Evolutionary conservation across 2,888 invertebrate species (phyloP).

Genomic region (Stenchaetothrips biformis): DNA sequence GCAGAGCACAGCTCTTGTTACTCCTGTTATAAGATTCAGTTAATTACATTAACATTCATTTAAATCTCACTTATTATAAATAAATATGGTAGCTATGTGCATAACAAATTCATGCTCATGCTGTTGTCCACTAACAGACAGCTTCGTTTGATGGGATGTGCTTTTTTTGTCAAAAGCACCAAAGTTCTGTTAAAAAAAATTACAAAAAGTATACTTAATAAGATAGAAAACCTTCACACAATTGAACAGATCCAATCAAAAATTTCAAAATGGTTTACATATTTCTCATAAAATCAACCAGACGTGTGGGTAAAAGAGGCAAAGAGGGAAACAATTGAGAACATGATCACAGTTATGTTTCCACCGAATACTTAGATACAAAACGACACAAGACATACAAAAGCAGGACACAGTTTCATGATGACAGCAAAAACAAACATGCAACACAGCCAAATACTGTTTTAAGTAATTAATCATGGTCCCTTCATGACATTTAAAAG

Average conservation of each 20-base stretch:
- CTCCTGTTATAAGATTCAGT: not conserved
- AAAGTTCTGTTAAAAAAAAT: not conserved
- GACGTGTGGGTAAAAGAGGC: not conserved
- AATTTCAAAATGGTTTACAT: no score
- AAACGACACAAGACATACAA: not conserved
- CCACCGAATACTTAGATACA: not conserved
- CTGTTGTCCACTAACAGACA: no score
- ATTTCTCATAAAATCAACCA: not conserved
- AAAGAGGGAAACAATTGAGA: not conserved
- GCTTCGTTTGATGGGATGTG: not conserved
- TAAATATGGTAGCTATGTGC: conserved; percentile 10
- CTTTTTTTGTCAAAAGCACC: not conserved
- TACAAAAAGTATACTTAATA: not conserved
- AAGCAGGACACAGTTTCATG: not conserved
- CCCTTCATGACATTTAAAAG: not conserved
- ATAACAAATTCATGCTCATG: not conserved
- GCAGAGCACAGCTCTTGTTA: conserved; percentile 24
- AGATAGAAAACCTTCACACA: not conserved
- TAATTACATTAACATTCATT: conserved; percentile 12
- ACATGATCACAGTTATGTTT: conserved; percentile 7
- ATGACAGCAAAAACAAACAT: conserved; percentile 3
- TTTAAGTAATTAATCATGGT: conserved; percentile 25
- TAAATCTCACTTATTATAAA: conserved; percentile 7
- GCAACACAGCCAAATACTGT: conserved; percentile 23
- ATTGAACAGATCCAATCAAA: not conserved